Conservation (phyloP, 2,888 invertebrate species). For the Lepidocyrtinus sp. region DNA sequence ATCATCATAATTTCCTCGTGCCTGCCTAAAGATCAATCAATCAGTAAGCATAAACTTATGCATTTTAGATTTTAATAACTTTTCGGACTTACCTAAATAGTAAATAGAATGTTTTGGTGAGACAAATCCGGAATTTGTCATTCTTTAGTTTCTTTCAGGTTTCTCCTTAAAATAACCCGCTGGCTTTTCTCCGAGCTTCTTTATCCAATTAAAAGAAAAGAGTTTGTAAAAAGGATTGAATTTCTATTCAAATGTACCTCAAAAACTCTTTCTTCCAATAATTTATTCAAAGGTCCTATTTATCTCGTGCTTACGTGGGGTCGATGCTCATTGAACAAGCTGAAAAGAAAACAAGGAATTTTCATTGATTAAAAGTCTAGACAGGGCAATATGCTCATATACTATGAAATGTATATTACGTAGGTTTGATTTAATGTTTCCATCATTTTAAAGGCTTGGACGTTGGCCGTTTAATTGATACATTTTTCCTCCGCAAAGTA, state of each 20-base stretch:
- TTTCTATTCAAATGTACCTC: no score
- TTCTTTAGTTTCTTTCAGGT: not conserved
- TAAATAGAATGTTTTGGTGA: not conserved
- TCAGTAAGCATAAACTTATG: not conserved
- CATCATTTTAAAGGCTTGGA: not conserved
- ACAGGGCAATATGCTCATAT: not conserved
- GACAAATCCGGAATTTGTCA: not conserved
- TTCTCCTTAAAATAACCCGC: not conserved
- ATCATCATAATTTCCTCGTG: not conserved
- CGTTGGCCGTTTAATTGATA: constrained; percentile 44
- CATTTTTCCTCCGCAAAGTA: constrained; percentile 46
- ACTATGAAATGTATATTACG: not conserved
- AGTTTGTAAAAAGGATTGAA: no score
- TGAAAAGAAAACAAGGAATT: not conserved
- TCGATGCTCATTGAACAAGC: not conserved
- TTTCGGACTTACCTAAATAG: not conserved
- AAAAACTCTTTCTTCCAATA: no score
- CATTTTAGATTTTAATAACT: not conserved
- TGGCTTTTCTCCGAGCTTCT: not conserved
- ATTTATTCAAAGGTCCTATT: not conserved
- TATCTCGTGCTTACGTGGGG: not conserved
- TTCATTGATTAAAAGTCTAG: not conserved
- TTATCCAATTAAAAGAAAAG: not conserved
- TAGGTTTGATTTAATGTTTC: not conserved
- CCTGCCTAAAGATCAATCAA: not conserved